These are phyloP conservation scores for Slavum lentiscoides DNA, from an alignment of 2,888 invertebrate species.

Conservation along the genomic window DNA sequence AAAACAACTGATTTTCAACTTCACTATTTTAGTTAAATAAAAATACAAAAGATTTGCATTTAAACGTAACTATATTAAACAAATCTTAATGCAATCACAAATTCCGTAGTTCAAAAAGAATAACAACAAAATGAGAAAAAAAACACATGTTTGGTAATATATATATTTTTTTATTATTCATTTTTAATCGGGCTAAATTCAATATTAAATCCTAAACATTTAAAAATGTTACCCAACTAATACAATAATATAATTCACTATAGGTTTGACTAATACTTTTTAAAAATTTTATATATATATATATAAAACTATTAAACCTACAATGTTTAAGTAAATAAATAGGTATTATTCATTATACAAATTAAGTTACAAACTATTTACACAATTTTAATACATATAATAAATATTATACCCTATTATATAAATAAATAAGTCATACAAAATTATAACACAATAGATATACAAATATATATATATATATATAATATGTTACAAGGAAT, in stretches of 20 bases:
- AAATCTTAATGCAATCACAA: too few relatives aligned
- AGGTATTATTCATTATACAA: conserved; percentile 25
- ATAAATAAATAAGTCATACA: conserved; percentile 1
- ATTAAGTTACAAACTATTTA: conserved; percentile 31
- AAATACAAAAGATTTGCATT: too few relatives aligned
- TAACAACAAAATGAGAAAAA: not conserved
- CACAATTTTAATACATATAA: not conserved
- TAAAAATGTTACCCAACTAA: conserved; percentile 37
- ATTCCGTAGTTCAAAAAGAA: too few relatives aligned
- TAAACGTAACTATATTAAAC: too few relatives aligned
- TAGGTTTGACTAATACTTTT: conserved; percentile 40
- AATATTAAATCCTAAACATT: conserved; percentile 35
- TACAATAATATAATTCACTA: conserved; percentile 37
- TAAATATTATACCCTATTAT: not conserved
- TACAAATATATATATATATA: conserved; percentile 8
- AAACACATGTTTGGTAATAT: conserved; percentile 9
- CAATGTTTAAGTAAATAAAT: conserved; percentile 32
- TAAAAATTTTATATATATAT: not conserved
- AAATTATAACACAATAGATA: conserved; percentile 27
- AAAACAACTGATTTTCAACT: too few relatives aligned
- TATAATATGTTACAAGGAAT: not conserved
- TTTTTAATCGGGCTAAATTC: conserved; percentile 20
- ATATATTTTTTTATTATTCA: conserved; percentile 12
- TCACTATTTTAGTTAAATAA: too few relatives aligned
- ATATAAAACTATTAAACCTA: conserved; percentile 46